Evolutionary conservation across 2,797 vertebrate genomes (phyloP), one percentile per base, ranked within the genome.

Genomic region (Tapirus indicus): DNA sequence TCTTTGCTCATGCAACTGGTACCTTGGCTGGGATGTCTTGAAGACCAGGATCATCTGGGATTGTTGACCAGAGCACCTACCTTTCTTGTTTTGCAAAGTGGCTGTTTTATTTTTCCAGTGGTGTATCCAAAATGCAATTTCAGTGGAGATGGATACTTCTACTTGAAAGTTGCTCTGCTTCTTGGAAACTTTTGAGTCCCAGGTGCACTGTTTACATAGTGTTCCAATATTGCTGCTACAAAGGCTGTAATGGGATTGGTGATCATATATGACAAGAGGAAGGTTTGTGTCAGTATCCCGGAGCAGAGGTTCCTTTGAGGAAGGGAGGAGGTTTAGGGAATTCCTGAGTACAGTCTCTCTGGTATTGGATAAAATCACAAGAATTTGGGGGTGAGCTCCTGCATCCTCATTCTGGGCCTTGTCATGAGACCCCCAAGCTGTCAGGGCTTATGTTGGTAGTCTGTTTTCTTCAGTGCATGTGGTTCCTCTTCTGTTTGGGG

Each of bases 401-500:
- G 16, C 7, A 2, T 78, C 38, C 7, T 60, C 23, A 5, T 16
- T 66, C n/a, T 17, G 35, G 38, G 71, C 29, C n/a, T 52, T 25
- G 60, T 16, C 23, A 23, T 27, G 12, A 35, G 44, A 41, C 7
- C 20, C 38, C 4, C 27, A 27, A 49, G 35, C 29, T 88, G 4
- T 29, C 14, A 54, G 23, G 10, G 29, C 18, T 99, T 99, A 84
- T 99, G 95, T 54, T 98, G 98, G 38, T 38, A 4, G 91, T 99
- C 99, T 75, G 99, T 98, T 82, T 97, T 98, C 98, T 98, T 99
- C 85, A 99, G 98, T 92, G 98, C 98, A 86, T 98, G 97, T 0
- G 98, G 98, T 91, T 99, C 99, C 68, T 98, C 98, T 49, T 99
- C 58, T 0, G 97, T 99, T 88, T 98, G 98, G 8, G 99, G 99